Evolutionary conservation across 2,113 vertebrate genomes (phyloP), one percentile per base, ranked within the genome.

Genomic region (Spea multiplicata): DNA sequence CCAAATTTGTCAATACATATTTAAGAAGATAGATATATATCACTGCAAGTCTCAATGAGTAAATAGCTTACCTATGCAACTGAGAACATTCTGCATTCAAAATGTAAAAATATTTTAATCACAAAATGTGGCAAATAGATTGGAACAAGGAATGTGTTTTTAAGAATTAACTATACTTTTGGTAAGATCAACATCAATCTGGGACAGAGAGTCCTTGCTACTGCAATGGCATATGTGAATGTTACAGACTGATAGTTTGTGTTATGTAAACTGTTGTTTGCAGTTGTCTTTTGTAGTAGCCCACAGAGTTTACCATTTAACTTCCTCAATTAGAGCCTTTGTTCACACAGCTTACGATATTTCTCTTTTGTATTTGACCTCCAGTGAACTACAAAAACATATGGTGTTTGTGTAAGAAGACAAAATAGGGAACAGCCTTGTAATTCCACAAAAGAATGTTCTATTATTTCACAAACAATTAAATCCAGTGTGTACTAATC

Each of bases 271-370:
- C 16, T 48, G 52, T 30, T 48, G 45, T 66, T 67, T 67, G 9
- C 7, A 8, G 52, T 10, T 62, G 53, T 47, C 13, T 76, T 69
- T 59, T 77, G n/a, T 49, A 62, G 68, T 61, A 59, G 65, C 1
- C 3, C 45, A 44, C 2, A 66, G 8, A 17, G 2, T 59, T 1
- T 59, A 12, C 4, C 55, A 59, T 5, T 59, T 9, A 59, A 62
- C 55, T 61, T 77, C 75, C 66, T 77, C 66, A 69, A 69, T 77
- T 67, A 77, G 44, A 0, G 9, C 44, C 12, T 62, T 16, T 77
- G 66, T 70, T 77, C 53, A 77, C 75, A 70, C 55, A 62, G 9
- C 66, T 17, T 69, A 16, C 6, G 53, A 45, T 52, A 14, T 76
- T 68, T 76, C 17, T 68, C 48, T 68, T 30, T 13, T 48, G 14